Base-by-base conservation (phyloP, 2,797 vertebrate species). In the Falco novaeseelandiae region DNA sequence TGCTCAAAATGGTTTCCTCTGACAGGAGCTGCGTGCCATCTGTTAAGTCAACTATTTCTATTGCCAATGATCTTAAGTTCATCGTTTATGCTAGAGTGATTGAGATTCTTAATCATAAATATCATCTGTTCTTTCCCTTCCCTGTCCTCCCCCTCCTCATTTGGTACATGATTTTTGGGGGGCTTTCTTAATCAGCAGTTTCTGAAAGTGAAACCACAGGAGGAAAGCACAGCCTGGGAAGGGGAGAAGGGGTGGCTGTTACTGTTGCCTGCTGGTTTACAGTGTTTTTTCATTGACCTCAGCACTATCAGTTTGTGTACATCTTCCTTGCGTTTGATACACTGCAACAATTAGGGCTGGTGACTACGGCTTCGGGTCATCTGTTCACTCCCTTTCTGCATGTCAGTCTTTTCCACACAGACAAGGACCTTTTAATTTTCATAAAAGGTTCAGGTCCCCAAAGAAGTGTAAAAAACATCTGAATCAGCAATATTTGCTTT, bases 31-130 rank as follows among this genome's bases (percentile, higher is more conserved):
- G 80, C 87, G 84, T 97, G 91, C 98, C 97, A 98, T 98, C 98
- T 98, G 97, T 97, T 97, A 97, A 97, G 83, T 86, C 92, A 95
- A 96, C 96, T 96, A 90, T 97, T 97, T 97, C 93, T 94, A 92
- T 92, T 98, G 97, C 96, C 91, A 97, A 55, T 74, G 96, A 95
- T 96, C 88, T 92, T 95, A 91, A 96, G 95, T 97, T 97, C 96
- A 96, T 93, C 49, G 0, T 87, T 94, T 82, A 89, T 88, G 74
- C 87, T 96, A 30, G 67, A 85, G 72, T 85, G 92, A 92, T 42
- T 97, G 91, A 97, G 94, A 95, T 92, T 90, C 91, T 65, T 94
- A 93, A 84, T 97, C 92, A 96, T 80, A 98, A 97, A 96, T 96
- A 91, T 97, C 52, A 91, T 96, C 93, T 95, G 80, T 90, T 97